phyloP scores from a whole-genome alignment of 2,888 invertebrate genomes.

The Caenorhabditis imperialis region DNA sequence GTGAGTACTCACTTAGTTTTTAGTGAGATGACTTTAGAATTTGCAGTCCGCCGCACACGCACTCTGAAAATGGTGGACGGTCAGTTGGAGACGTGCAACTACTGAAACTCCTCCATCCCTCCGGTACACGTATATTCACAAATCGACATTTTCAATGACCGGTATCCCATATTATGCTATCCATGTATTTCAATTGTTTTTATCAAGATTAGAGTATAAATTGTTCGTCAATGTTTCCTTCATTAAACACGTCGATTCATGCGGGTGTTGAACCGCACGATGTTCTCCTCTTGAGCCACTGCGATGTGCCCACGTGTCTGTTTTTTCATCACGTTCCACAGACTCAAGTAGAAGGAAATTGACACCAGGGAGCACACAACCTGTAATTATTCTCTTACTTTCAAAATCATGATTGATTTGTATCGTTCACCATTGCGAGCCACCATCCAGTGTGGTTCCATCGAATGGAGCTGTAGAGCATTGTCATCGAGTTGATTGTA shows the following conservation, averaged over 20 bases:
- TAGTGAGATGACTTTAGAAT: neutral
- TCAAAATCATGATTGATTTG: too few species aligned
- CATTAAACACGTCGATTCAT: slow-evolving; percentile 27
- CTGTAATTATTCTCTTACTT: too few species aligned
- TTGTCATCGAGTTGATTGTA: slow-evolving; percentile 55
- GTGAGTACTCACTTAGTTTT: slow-evolving; percentile 73
- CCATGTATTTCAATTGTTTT: too few species aligned
- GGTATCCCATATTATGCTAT: slow-evolving; percentile 28
- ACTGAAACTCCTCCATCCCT: slow-evolving; percentile 32
- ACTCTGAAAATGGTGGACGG: slow-evolving; percentile 74
- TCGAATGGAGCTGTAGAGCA: slow-evolving; percentile 59
- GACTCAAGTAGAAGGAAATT: slow-evolving; percentile 25
- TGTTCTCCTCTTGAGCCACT: slow-evolving; percentile 15
- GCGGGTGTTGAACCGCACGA: slow-evolving; percentile 38
- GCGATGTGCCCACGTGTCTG: slow-evolving; percentile 37
- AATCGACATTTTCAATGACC: slow-evolving; percentile 52
- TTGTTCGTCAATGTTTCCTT: neutral
- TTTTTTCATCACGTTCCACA: slow-evolving; percentile 29
- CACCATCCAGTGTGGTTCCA: slow-evolving; percentile 59
- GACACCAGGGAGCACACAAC: slow-evolving; percentile 35
- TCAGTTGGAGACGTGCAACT: slow-evolving; percentile 62
- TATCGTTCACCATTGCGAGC: slow-evolving; percentile 47
- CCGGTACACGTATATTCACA: slow-evolving; percentile 5
- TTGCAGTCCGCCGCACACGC: slow-evolving; percentile 72
- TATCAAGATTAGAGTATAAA: too few species aligned